Percentiles rank a stretch among this genome's conserved stretches.
Conservation (phyloP, 2,113 vertebrate genomes). For the Chionis minor region DNA sequence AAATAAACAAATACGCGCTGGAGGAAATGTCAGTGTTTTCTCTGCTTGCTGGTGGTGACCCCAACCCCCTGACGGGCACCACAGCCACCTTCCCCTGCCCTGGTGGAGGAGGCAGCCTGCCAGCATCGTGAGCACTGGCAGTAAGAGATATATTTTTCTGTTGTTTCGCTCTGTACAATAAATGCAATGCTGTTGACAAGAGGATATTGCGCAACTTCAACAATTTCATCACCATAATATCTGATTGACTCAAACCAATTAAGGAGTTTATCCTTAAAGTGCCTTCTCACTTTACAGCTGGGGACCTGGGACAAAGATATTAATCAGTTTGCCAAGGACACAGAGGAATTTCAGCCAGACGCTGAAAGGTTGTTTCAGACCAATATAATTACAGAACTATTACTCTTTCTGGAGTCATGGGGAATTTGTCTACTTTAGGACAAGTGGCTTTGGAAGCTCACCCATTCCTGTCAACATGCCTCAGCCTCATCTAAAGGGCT, state of each 20-base stretch:
- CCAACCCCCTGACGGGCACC: neutral
- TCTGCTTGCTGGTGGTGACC: neutral
- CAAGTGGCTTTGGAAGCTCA: neutral
- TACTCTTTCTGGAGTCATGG: neutral
- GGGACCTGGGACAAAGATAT: neutral
- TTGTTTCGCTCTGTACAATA: neutral
- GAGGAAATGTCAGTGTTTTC: neutral
- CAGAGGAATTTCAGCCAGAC: neutral
- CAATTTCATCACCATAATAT: neutral
- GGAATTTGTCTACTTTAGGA: neutral
- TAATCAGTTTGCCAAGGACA: neutral
- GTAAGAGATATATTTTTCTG: neutral
- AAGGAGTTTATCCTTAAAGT: neutral
- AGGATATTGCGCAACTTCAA: neutral
- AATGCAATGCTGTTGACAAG: neutral
- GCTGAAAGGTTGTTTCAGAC: neutral
- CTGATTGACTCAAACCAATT: neutral
- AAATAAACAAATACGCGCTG: neutral
- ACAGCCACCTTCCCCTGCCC: neutral
- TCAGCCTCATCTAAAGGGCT: neutral
- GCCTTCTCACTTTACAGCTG: neutral
- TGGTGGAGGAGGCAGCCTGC: fast-evolving
- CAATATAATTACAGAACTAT: neutral
- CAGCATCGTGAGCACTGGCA: neutral
- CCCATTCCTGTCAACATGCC: fast-evolving